phyloP scores from a whole-genome alignment of 2,888 invertebrate genomes.

The Brachylomia viminalis region DNA sequence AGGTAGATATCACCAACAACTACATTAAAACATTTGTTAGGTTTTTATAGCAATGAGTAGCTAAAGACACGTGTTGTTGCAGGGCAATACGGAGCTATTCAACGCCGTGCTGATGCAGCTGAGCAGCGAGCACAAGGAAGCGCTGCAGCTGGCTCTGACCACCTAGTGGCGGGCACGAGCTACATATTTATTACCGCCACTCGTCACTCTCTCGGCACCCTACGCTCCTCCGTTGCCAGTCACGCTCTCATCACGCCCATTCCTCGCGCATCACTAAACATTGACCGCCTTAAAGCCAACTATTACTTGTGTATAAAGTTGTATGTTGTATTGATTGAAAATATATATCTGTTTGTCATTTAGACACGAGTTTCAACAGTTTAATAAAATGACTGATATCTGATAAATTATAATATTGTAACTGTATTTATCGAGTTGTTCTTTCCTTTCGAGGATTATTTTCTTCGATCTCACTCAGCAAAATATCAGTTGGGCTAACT shows the following conservation, averaged over 20 bases:
- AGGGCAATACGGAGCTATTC: slow-evolving; percentile 95
- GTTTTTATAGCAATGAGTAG: not conserved
- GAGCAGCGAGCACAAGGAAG: slow-evolving; percentile 95
- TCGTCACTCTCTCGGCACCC: slow-evolving; percentile 58
- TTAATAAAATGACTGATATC: slow-evolving; percentile 71
- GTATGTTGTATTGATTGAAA: slow-evolving; percentile 61
- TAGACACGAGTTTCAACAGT: slow-evolving; percentile 67
- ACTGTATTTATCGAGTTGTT: slow-evolving; percentile 69
- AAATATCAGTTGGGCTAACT: slow-evolving; percentile 82
- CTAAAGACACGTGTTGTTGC: slow-evolving; percentile 71
- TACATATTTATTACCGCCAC: slow-evolving; percentile 52
- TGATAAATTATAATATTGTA: slow-evolving; percentile 74
- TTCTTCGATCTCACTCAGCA: slow-evolving; percentile 70
- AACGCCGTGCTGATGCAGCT: slow-evolving; percentile 94
- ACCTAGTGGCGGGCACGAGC: slow-evolving; percentile 74
- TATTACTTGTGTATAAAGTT: slow-evolving; percentile 67
- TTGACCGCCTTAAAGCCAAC: slow-evolving; percentile 69
- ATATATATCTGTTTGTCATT: slow-evolving; percentile 64
- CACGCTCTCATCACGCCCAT: slow-evolving; percentile 69
- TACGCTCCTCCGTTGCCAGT: slow-evolving; percentile 71
- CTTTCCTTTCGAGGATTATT: slow-evolving; percentile 69
- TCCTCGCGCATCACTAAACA: slow-evolving; percentile 60
- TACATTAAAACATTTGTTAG: not conserved
- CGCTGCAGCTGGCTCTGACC: slow-evolving; percentile 94
- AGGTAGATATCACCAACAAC: slow-evolving; percentile 87